Evolutionary conservation across 2,797 vertebrate species (phyloP), one percentile per base, ranked within the genome.

Genomic region (Garrulus glandarius): DNA sequence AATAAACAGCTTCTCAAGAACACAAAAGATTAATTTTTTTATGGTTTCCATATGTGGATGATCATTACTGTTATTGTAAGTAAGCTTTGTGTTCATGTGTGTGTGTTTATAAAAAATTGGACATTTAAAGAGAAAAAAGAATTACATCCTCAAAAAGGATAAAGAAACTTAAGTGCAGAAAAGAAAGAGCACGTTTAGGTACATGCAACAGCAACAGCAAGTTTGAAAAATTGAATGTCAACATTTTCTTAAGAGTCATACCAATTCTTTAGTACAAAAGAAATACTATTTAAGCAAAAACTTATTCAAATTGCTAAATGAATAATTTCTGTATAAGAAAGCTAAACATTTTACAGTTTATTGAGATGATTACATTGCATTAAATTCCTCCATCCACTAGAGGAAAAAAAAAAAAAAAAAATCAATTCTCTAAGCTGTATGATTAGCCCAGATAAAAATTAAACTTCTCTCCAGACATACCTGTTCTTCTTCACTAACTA

Each of bases 311-410:
- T 15, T 77, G 1, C 1, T 37, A 46, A 70, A 39, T 41, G 39
- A 77, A 36, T 70, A 53, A 27, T 46, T 78, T 77, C 9, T 41
- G 1, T 26, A 15, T 16, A 50, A 63, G 11, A 57, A 67, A 37
- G 11, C 55, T 11, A 46, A 68, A 27, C 3, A 19, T 34, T 50
- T 7, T 67, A 6, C 7, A 12, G 4, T 27, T 50, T 68, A 30
- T 24, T 71, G 13, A 36, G 13, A 34, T 60, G 0, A 9, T 3
- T 43, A 57, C 61, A n/a, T 18, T 68, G 2, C 4, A 2, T 53
- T 70, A n/a, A 36, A 43, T n/a, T 21, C 23, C 0, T 19, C 39
- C 1, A 9, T 13, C 1, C 4, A 22, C 3, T 23, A 29, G 10
- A 47, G 8, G 8, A 71, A 63, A 27, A 9, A 18, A 72, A 84